A percentile compares a stretch with the other conserved stretches of the same genome.
Conservation (phyloP, 2,797 vertebrate species). For the Spatula versicolor region DNA sequence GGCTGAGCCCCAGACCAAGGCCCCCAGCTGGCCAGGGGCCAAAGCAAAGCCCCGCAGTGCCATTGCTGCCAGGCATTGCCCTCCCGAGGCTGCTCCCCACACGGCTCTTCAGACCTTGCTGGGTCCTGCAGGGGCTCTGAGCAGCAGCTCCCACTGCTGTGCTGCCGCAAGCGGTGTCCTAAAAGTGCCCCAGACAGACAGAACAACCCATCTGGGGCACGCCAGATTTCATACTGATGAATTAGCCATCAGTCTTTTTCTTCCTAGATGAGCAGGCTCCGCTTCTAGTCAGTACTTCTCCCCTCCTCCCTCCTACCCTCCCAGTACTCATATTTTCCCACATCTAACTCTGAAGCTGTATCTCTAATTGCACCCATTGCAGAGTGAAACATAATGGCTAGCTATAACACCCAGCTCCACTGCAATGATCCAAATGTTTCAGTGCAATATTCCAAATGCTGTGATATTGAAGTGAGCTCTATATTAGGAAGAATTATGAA, state of each 20-base stretch:
- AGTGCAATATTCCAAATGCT: background rate
- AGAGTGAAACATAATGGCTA: background rate
- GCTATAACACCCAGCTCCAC: background rate
- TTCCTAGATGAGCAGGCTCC: background rate
- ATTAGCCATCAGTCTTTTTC: background rate
- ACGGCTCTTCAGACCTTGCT: too few species aligned
- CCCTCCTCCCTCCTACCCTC: background rate
- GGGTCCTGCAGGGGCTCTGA: too few species aligned
- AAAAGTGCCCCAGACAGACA: background rate
- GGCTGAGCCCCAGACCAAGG: too few species aligned
- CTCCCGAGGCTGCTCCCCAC: too few species aligned
- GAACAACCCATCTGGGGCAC: background rate
- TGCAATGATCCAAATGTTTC: background rate
- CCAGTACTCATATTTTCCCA: background rate
- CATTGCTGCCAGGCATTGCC: too few species aligned
- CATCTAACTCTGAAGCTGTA: background rate
- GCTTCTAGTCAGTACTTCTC: background rate
- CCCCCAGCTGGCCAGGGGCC: too few species aligned
- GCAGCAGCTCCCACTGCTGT: background rate
- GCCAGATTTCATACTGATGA: background rate
- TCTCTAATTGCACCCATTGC: background rate
- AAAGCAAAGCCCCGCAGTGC: too few species aligned
- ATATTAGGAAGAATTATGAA: background rate
- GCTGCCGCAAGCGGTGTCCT: fast-evolving
- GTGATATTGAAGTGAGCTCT: background rate